These are phyloP conservation scores for Ganaspis sp. DNA, from an alignment of 1,140 invertebrate species.

Conservation along the genomic window DNA sequence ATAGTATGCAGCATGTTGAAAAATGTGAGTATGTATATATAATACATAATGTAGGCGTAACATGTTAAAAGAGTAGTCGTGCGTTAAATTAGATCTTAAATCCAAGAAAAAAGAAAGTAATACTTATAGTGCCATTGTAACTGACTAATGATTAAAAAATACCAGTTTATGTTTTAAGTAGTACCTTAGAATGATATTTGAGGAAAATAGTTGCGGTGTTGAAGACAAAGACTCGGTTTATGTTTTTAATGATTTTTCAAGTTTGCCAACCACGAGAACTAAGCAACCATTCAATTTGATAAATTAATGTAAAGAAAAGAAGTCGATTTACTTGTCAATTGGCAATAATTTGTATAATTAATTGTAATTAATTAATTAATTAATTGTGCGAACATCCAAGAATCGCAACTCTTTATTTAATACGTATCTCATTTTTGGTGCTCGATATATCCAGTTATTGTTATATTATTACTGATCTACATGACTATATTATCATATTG, in stretches of 20 bases:
- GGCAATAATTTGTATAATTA: constrained; percentile 50
- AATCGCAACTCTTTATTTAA: constrained; percentile 61
- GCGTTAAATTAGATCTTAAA: constrained; percentile 60
- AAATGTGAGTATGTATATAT: constrained; percentile 66
- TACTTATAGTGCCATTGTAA: constrained; percentile 75
- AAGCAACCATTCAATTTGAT: constrained; percentile 1
- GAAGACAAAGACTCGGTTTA: constrained; percentile 61
- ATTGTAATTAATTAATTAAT: neutral
- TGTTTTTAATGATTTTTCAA: constrained; percentile 58
- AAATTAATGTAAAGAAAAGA: constrained; percentile 28
- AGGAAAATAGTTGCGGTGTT: constrained; percentile 55
- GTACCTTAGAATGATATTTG: constrained; percentile 53
- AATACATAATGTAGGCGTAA: constrained; percentile 60
- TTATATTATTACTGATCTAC: constrained; percentile 69
- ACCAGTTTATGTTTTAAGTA: constrained; percentile 56
- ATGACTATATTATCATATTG: constrained; percentile 68
- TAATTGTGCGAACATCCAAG: constrained; percentile 13
- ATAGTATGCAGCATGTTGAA: constrained; percentile 58
- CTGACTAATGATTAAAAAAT: constrained; percentile 67
- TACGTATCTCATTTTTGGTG: constrained; percentile 70
- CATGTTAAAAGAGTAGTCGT: constrained; percentile 62
- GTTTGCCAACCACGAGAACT: constrained; percentile 49
- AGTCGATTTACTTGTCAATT: constrained; percentile 17
- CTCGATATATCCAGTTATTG: constrained; percentile 69
- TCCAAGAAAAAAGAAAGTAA: constrained; percentile 64